Base-by-base conservation (phyloP, 2,888 invertebrate species). In the Drosophila pseudotalamancana region DNA sequence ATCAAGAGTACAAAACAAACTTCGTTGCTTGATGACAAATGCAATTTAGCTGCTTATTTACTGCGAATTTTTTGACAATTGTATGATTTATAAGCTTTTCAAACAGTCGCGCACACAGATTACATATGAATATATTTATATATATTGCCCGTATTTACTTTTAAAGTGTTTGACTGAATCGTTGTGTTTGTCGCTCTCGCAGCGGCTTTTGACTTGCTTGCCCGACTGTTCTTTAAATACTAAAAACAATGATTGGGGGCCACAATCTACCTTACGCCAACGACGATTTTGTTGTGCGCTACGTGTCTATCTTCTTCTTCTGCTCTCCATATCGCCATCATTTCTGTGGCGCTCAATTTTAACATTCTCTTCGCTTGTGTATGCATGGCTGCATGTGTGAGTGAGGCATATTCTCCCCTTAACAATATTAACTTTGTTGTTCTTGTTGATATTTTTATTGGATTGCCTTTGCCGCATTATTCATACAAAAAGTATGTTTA, bases 211-310 rank as follows among this genome's bases (percentile, higher is more conserved):
- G 46, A 88, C 88, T 88, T 88, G 85, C 88, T 88, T 82, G 87
- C 88, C 81, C 88, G 88, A 88, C 73, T 83, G 83, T 77, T 86
- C 78, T 88, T 81, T 78, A 74, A 77, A 85, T 88, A 88, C 87
- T 88, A 77, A 88, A 76, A 68, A 43, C 60, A 63, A 49, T 60
- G 57, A 82, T 82, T 79, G 79, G 71, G 79, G 70, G 61, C 77
- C 74, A 51, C 72, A 60, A 71, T 74, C 74, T 74, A 74, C 74
- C 73, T 74, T 74, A 65, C 72, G 73, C 65, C 73, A 40, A 61
- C 65, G 53, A 53, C 64, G 73, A 56, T 69, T 68, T 68, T 72
- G 59, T 69, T 69, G 69, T 69, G 49, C 69, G 64, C 69, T 73
- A 73, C 70, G 74, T 74, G 70, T 70, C 74, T 74, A 74, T 65